phyloP scores from a whole-genome alignment of 2,797 vertebrate species.

The Eulemur coronatus region DNA sequence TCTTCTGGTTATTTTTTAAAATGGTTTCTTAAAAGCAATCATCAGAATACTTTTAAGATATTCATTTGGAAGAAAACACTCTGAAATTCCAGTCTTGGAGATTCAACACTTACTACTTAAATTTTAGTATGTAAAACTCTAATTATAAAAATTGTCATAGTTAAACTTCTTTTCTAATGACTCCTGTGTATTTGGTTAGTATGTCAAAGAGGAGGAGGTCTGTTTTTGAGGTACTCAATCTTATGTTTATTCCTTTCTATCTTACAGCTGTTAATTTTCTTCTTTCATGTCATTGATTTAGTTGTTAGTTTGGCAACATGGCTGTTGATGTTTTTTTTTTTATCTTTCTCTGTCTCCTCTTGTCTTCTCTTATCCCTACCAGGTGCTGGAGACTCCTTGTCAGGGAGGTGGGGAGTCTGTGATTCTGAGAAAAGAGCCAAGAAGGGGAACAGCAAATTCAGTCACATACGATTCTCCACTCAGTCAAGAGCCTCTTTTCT shows the following conservation, averaged over 20 bases:
- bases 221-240: neutral
- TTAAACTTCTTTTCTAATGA: neutral
- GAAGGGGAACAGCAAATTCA: conserved; percentile 37
- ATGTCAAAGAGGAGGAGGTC: neutral
- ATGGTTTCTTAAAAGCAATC: neutral
- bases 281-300: conserved; percentile 34
- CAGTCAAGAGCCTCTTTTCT: conserved; percentile 47
- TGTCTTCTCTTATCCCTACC: neutral
- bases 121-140: neutral
- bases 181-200: neutral
- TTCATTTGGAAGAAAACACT: conserved; percentile 18
- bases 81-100: neutral
- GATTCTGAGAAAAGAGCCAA: conserved; percentile 68
- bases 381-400: conserved; percentile 62
- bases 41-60: neutral
- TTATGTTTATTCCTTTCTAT: conserved; percentile 29
- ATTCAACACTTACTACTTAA: neutral
- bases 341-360: conserved; percentile 22
- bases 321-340: conserved; percentile 37
- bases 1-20: neutral
- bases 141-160: neutral
- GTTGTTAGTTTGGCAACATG: conserved; percentile 51
- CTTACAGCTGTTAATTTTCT: conserved; percentile 23
- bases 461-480: neutral
- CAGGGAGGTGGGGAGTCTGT: conserved; percentile 19